These are phyloP conservation scores for Dryoscopus gambensis DNA, from an alignment of 2,113 vertebrate genomes.

Conservation along the genomic window DNA sequence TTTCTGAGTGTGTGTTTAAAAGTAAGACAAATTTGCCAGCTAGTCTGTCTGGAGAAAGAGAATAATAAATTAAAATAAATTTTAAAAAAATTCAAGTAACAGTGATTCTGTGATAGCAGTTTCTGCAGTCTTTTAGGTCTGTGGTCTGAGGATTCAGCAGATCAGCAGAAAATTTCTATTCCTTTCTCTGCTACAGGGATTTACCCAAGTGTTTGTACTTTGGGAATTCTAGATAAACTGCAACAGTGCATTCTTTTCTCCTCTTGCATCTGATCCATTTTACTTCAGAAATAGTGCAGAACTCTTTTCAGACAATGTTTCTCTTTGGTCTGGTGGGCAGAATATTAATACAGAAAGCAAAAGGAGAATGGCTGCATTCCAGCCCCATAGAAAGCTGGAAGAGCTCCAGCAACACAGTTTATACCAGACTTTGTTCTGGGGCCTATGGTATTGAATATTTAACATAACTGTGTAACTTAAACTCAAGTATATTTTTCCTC, in stretches of 20 bases:
- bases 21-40: neutral
- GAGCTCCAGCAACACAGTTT: neutral
- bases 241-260: neutral
- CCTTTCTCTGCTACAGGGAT: neutral
- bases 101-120: neutral
- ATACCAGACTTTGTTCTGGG: neutral
- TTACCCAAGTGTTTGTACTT: neutral
- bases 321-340: neutral
- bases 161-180: neutral
- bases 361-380: neutral
- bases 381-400: neutral
- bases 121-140: neutral
- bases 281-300: neutral
- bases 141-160: neutral
- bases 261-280: neutral
- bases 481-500: neutral
- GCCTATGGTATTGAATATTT: neutral
- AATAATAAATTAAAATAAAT: neutral
- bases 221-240: neutral
- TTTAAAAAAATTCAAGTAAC: neutral
- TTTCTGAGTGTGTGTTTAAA: neutral
- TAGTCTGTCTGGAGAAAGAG: neutral
- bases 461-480: neutral
- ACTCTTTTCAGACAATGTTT: neutral
- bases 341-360: neutral